A percentile compares a stretch with the other conserved stretches of the same genome.
phyloP scores from a whole-genome alignment of 2,888 invertebrate genomes.

The Pristionchus maxplancki region DNA sequence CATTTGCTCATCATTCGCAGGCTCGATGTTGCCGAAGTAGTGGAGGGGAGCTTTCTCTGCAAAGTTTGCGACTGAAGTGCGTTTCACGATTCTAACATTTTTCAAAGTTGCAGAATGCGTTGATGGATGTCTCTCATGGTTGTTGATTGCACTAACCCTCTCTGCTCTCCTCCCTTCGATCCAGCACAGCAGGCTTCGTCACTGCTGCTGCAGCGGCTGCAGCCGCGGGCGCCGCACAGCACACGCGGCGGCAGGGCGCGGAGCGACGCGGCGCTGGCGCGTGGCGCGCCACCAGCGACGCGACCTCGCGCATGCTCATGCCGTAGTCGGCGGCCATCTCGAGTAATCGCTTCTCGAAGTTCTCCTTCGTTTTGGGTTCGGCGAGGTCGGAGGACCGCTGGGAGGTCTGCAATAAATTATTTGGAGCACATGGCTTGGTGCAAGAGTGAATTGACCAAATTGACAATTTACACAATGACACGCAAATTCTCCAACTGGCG shows the following conservation, averaged over 20 bases:
- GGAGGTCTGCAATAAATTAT: slow-evolving; percentile 1
- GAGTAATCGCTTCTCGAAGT: background rate
- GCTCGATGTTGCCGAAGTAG: background rate
- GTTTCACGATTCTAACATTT: too few species aligned
- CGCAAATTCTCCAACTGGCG: too few species aligned
- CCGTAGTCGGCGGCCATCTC: background rate
- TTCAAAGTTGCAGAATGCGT: too few species aligned
- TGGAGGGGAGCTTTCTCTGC: background rate
- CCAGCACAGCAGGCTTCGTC: too few species aligned
- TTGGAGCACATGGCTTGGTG: too few species aligned
- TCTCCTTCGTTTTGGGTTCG: slow-evolving; percentile 27
- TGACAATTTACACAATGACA: too few species aligned
- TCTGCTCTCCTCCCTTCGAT: background rate
- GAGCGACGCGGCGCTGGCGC: background rate
- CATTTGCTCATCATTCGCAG: background rate
- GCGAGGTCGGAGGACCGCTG: background rate
- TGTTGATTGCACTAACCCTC: too few species aligned
- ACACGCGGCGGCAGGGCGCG: background rate
- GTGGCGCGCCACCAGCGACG: background rate
- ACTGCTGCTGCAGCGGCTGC: background rate
- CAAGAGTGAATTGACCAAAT: too few species aligned
- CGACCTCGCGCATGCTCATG: background rate
- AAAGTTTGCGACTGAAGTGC: too few species aligned
- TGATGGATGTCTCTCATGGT: too few species aligned
- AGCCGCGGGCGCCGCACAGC: background rate